phyloP scores from a whole-genome alignment of 2,888 invertebrate species.

The Melieria crassipennis region DNA sequence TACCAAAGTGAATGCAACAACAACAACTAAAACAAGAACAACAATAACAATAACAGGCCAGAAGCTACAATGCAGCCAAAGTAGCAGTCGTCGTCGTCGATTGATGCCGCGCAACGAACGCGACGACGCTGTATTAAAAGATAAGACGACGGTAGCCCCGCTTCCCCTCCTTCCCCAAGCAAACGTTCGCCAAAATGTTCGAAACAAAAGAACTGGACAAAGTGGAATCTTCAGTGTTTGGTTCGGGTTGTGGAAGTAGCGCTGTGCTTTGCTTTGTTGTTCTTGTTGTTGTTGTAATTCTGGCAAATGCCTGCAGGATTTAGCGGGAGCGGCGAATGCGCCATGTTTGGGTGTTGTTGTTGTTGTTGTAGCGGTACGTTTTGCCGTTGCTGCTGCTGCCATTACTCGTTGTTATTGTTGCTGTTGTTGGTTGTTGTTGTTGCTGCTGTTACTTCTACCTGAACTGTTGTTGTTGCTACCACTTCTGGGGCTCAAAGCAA shows the following conservation, averaged over 20 bases:
- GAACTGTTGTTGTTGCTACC: not conserved
- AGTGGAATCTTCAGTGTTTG: no score
- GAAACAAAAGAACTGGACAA: no score
- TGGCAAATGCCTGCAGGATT: not conserved
- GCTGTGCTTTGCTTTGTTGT: no score
- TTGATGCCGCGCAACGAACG: no score
- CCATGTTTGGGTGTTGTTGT: not conserved
- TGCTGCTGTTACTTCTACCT: conserved; percentile 1
- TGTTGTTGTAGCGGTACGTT: no score
- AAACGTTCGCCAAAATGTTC: no score
- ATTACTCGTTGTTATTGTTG: not conserved
- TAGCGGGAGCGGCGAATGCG: not conserved
- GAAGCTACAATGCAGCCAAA: conserved; percentile 11
- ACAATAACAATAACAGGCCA: conserved; percentile 25
- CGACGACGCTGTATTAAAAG: no score
- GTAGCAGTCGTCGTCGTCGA: no score
- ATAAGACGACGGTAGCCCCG: no score
- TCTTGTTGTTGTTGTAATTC: not conserved
- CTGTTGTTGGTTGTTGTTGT: not conserved
- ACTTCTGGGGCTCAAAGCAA: no score
- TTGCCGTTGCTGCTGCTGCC: not conserved
- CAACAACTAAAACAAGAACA: conserved; percentile 32
- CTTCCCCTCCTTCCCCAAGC: no score
- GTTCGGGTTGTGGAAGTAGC: no score
- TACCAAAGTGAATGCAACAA: conserved; percentile 40